Percentiles rank a stretch among this genome's conserved stretches.
Conservation (phyloP, 2,797 vertebrate species). For the Ateles fusciceps region DNA sequence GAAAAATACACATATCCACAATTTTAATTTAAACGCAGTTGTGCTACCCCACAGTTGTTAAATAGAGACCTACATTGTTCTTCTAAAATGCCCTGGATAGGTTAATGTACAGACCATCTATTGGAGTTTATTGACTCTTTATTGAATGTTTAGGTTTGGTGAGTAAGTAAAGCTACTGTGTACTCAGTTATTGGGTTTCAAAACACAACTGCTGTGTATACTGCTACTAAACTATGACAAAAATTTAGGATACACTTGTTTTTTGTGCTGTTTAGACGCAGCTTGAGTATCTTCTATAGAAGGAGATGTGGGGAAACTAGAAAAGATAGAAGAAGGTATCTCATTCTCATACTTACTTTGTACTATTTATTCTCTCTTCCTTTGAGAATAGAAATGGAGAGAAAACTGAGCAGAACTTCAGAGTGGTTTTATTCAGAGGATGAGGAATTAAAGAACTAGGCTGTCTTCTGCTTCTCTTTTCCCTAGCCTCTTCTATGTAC, state of each 20-base stretch:
- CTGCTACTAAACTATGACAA: neutral
- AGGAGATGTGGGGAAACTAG: neutral
- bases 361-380: neutral
- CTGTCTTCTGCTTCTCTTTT: neutral
- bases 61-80: neutral
- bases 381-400: neutral
- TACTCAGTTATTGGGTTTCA: neutral
- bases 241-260: neutral
- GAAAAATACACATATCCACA: neutral
- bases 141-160: neutral
- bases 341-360: neutral
- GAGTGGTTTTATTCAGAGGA: neutral
- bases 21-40: neutral
- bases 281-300: neutral
- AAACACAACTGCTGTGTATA: neutral
- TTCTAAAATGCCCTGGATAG: neutral
- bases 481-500: neutral
- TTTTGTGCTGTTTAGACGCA: neutral
- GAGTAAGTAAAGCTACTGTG: neutral
- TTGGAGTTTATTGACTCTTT: neutral
- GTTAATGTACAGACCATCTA: rapidly evolving
- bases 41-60: neutral
- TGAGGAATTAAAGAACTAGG: neutral
- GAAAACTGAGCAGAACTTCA: neutral
- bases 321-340: neutral